Base-by-base conservation (phyloP, 1,140 invertebrate genomes). In the Samia ricini region DNA sequence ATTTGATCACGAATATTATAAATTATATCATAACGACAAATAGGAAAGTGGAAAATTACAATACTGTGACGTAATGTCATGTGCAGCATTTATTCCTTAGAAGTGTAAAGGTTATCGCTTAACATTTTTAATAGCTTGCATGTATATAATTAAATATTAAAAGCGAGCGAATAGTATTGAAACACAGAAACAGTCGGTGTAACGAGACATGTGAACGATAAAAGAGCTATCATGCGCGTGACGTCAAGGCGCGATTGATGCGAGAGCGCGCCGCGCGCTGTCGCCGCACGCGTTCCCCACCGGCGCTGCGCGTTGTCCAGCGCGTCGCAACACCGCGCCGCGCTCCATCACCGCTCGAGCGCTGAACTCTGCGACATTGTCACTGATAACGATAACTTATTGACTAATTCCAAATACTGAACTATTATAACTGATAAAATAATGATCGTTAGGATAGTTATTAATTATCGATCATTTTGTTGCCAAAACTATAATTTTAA, bases 361-460 rank as follows among this genome's bases (percentile, higher is more conserved):
- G 76, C 72, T 85, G 79, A 85, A 86, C 81, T 83, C 75, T 73
- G 72, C 72, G 81, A 74, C 83, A 81, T 79, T 81, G 78, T 72
- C 77, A 76, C 78, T 80, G 84, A 87, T 89, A 85, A 82, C 68
- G 66, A 77, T 58, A 74, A 73, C 68, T 71, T 64, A 69, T 68
- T 68, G 55, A 71, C 61, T 76, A 79, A 81, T 83, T 76, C 71
- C 66, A 63, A 74, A 69, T 69, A 71, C 62, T 65, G 57, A 71
- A 62, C 63, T 68, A 56, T 42, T 60, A n/a, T n/a, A n/a, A n/a
- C n/a, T n/a, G n/a, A n/a, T n/a, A 50, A 63, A 20, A 29, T 61
- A 55, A 26, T 21, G 56, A 54, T 55, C 48, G 19, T 52, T 19
- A 52, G 51, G 36, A 57, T 26, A n/a, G 36, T 12, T 52, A 42